These are phyloP conservation scores for Varanus komodoensis DNA, from an alignment of 2,113 vertebrate genomes.

Conservation along the genomic window DNA sequence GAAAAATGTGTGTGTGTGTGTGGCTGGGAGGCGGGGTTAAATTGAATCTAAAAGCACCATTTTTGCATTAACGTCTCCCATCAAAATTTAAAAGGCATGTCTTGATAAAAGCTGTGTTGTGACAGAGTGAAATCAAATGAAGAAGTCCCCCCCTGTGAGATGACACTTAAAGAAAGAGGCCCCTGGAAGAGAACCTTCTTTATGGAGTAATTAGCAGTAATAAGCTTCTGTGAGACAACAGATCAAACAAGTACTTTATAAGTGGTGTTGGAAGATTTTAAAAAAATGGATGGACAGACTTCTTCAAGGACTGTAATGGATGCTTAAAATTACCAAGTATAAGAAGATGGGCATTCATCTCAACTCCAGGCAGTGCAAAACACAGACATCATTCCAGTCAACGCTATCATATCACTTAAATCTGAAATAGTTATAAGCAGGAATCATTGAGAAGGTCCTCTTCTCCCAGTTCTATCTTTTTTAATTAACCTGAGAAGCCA, in stretches of 20 bases:
- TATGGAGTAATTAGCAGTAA: conserved; percentile 72
- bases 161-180: conserved; percentile 40
- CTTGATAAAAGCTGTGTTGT: conserved; percentile 52
- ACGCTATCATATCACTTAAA: neutral
- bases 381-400: neutral
- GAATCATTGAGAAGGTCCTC: neutral
- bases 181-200: conserved; percentile 41
- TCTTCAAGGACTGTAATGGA: conserved; percentile 47
- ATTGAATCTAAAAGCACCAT: conserved; percentile 10
- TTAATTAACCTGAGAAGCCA: neutral
- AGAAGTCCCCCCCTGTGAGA: conserved; percentile 19
- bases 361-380: conserved; percentile 9
- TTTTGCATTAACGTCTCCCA: conserved; percentile 49
- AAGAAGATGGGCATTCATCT: conserved; percentile 43
- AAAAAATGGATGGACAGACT: neutral
- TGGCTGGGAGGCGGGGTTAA: neutral
- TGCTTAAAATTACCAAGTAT: neutral
- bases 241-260: conserved; percentile 67
- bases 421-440: neutral
- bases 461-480: neutral
- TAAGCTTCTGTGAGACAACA: conserved; percentile 65
- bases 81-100: conserved; percentile 26
- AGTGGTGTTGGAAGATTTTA: conserved; percentile 31
- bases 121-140: conserved; percentile 58
- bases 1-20: neutral